Conservation (phyloP, 2,113 vertebrate species). For the Mesoclemmys tuberculata region DNA sequence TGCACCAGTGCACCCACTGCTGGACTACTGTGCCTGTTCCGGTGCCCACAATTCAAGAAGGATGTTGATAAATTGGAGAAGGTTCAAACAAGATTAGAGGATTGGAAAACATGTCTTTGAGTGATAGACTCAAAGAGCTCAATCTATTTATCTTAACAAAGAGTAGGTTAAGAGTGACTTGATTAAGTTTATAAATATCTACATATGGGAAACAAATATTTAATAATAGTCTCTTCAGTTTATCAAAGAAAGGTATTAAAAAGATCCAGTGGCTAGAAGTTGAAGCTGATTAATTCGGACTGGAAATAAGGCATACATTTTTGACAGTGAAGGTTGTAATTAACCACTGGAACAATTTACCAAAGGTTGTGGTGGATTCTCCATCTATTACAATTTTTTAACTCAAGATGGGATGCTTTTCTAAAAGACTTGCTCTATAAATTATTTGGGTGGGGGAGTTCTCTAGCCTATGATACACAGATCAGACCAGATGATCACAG, state of each 20-base stretch:
- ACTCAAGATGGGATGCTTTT: not conserved
- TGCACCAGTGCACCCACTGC: not conserved
- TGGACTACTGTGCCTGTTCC: not conserved
- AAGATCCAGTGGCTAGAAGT: not conserved
- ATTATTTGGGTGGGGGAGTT: not conserved
- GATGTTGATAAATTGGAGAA: not conserved
- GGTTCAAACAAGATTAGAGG: not conserved
- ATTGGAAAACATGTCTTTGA: not conserved
- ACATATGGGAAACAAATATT: not conserved
- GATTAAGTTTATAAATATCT: not conserved
- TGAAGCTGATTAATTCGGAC: not conserved
- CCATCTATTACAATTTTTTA: not conserved
- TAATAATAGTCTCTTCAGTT: not conserved
- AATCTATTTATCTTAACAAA: not conserved
- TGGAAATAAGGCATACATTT: not conserved
- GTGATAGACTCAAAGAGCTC: not conserved
- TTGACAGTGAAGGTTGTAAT: not conserved
- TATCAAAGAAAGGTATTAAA: not conserved
- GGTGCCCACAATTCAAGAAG: not conserved
- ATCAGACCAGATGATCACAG: not conserved
- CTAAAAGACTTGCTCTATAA: not conserved
- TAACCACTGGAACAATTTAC: not conserved
- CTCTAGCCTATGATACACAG: not conserved
- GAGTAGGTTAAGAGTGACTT: not conserved
- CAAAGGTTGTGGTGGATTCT: not conserved